Percentiles rank a stretch among this genome's conserved stretches.
Conservation (phyloP, 2,797 vertebrate genomes). For the Emydoidea blandingii region DNA sequence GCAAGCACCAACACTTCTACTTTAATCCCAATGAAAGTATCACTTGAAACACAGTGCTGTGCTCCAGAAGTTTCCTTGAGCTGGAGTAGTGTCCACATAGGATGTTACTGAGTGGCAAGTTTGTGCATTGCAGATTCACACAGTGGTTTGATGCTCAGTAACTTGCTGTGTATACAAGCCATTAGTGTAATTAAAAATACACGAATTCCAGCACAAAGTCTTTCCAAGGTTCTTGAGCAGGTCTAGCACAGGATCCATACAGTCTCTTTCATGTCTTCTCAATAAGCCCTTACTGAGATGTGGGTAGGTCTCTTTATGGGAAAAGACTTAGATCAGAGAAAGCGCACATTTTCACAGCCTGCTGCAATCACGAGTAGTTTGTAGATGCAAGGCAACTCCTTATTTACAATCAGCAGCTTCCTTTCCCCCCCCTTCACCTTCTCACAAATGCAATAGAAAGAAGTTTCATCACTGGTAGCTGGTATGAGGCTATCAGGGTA, state of each 20-base stretch:
- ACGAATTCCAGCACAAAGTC: conserved; percentile 19
- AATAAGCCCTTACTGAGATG: background rate
- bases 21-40: conserved; percentile 36
- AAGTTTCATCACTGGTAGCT: background rate
- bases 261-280: background rate
- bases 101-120: too few relatives aligned
- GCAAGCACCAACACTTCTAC: background rate
- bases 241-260: background rate
- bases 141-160: too few relatives aligned
- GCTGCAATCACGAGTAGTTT: background rate
- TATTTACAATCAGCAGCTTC: background rate
- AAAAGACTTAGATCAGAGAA: background rate
- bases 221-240: conserved; percentile 22
- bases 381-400: background rate
- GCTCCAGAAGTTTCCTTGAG: too few relatives aligned
- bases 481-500: background rate
- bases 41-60: conserved; percentile 56
- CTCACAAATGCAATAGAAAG: background rate
- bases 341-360: background rate
- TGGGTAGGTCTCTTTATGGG: background rate
- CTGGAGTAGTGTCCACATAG: too few relatives aligned
- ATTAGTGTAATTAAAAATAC: conserved; percentile 55
- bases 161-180: too few relatives aligned
- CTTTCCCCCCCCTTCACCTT: background rate
- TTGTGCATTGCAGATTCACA: too few relatives aligned